Base-by-base conservation (phyloP, 2,113 vertebrate genomes). In the Silurus glanis region DNA sequence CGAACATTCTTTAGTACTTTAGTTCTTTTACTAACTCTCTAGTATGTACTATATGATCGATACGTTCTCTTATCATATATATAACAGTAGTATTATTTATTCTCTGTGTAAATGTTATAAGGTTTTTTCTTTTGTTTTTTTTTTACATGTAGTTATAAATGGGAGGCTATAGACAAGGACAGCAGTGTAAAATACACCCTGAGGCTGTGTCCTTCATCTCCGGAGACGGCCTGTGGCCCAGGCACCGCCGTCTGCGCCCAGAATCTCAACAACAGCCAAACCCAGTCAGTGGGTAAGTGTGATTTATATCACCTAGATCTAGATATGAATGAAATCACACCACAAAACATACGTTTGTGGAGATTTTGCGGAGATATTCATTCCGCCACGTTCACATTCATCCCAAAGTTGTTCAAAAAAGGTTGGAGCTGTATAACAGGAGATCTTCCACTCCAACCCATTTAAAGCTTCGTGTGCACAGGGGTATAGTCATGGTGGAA, bases 91-190 rank as follows among this genome's bases (percentile, higher is more conserved):
- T 51, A 21, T 12, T 74, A 12, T 47, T 21, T 58, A 61, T 19
- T 5, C 16, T 61, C 69, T 23, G 71, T 47, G 16, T 69, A 19
- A 71, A 2, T 9, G 25, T 19, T 19, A 75, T 21, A 13, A 37
- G 28, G 28, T 37, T 37, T 82, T 5, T 61, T 6, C 37, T 28
- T 69, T 13, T 82, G 2, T 61, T 58, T 45, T 81, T 23, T 72
- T 55, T 88, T 25, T 61, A 25, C 19, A 16, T 75, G 13, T 28
- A 99, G 98, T 82, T 97, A 96, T 85, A 96, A 95, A 47, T 99
- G 97, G 98, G 91, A 98, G 94, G 97, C 97, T 58, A 93, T 97
- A 78, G 97, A 98, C 92, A 82, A 86, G 76, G 94, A 96, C 87
- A 96, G 90, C 58, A 90, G 92, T 0, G 90, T 96, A 10, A 91